Evolutionary conservation across 2,888 invertebrate genomes (phyloP).

Genomic region (Archaeoteleia sp.): DNA sequence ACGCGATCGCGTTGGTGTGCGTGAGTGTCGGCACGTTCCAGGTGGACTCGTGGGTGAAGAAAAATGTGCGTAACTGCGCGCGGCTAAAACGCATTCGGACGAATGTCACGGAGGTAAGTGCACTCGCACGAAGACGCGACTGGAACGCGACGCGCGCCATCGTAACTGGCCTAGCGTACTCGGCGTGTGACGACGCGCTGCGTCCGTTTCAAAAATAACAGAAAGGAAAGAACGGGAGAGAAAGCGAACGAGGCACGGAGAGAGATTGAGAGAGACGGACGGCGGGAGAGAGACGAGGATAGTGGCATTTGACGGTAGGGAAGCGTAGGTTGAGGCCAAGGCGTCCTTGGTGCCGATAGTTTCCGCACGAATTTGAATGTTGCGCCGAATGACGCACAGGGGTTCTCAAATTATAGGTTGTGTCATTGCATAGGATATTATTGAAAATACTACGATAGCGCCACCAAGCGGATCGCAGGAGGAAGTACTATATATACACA

Average conservation of each 20-base stretch:
- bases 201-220: constrained; percentile 35
- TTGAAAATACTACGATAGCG: too few relatives aligned
- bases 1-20: background rate
- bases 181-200: constrained; percentile 17
- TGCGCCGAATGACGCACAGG: constrained; percentile 52
- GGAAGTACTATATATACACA: too few relatives aligned
- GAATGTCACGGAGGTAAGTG: constrained; percentile 1
- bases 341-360: constrained; percentile 66
- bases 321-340: constrained; percentile 31
- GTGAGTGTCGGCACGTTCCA: background rate
- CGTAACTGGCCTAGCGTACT: constrained; percentile 42
- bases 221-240: constrained; percentile 31
- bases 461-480: too few relatives aligned
- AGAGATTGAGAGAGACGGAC: constrained; percentile 6
- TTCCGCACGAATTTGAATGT: constrained; percentile 70
- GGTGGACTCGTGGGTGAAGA: background rate
- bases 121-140: background rate
- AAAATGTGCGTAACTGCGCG: background rate
- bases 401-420: too few relatives aligned
- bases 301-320: constrained; percentile 9
- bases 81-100: background rate
- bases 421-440: too few relatives aligned
- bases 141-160: background rate
- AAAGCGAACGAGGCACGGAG: constrained; percentile 10
- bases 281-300: constrained; percentile 1